Percentiles rank a stretch among this genome's conserved stretches.
phyloP scores from a whole-genome alignment of 2,113 vertebrate genomes.

The Myiozetetes cayanensis region DNA sequence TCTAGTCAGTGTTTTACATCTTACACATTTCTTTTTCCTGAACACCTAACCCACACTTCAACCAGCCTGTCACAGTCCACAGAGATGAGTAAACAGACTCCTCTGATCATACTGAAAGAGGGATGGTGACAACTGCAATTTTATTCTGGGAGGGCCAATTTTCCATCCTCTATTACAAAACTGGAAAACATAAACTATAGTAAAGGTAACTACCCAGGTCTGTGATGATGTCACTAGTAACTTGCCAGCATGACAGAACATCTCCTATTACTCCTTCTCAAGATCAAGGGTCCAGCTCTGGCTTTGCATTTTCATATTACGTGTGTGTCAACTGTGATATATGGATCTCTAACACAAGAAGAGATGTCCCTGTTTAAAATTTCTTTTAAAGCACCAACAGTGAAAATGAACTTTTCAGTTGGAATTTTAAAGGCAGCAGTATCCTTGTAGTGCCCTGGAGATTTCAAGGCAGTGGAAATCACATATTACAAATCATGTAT shows the following conservation, averaged over 20 bases:
- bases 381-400: background rate
- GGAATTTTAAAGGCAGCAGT: constrained; percentile 6
- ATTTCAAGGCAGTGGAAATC: background rate
- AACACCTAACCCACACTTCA: constrained; percentile 30
- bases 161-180: background rate
- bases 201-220: background rate
- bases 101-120: constrained; percentile 15
- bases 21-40: constrained; percentile 14
- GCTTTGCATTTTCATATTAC: background rate
- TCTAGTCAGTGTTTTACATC: constrained; percentile 45
- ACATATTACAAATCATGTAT: background rate
- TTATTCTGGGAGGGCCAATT: constrained; percentile 11
- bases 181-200: background rate
- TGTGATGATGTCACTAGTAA: background rate
- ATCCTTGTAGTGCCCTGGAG: background rate
- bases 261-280: background rate
- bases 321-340: background rate
- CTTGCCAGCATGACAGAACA: background rate
- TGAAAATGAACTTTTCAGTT: background rate
- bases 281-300: background rate
- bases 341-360: background rate
- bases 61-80: constrained; percentile 28
- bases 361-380: background rate
- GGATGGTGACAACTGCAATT: background rate
- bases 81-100: constrained; percentile 18